Conservation (phyloP, 2,888 invertebrate genomes). For the Empis livida region DNA sequence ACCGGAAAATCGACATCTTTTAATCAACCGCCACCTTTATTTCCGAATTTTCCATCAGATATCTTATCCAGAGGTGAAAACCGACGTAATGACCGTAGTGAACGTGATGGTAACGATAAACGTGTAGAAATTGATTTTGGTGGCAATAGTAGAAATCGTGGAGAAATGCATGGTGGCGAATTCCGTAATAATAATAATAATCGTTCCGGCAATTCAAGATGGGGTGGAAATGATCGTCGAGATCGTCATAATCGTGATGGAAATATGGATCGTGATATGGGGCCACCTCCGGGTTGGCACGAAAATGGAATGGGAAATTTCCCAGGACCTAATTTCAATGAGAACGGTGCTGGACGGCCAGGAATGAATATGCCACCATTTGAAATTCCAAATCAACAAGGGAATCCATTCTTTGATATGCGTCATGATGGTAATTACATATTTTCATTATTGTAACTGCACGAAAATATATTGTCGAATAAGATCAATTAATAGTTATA, state of each 20-base stretch:
- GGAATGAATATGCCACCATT: constrained; percentile 1
- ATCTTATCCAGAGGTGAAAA: constrained; percentile 13
- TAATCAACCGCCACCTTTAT: constrained; percentile 34
- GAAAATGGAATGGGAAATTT: constrained; percentile 16
- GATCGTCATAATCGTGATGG: constrained; percentile 13
- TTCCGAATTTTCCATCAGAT: constrained; percentile 10
- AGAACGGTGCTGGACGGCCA: constrained; percentile 3
- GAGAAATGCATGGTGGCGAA: constrained; percentile 37
- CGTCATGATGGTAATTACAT: constrained; percentile 6
- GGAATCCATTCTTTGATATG: constrained; percentile 7
- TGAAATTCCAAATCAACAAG: constrained; percentile 5
- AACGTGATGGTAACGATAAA: constrained; percentile 14
- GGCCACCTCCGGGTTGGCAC: constrained; percentile 16
- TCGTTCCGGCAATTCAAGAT: neutral
- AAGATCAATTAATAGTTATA: too few relatives aligned
- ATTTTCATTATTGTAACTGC: too few relatives aligned
- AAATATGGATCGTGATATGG: constrained; percentile 1
- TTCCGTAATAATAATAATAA: constrained; percentile 43
- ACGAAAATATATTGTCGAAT: too few relatives aligned
- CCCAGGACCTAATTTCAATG: constrained; percentile 7
- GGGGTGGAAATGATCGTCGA: neutral
- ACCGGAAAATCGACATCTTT: neutral
- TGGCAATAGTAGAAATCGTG: constrained; percentile 18
- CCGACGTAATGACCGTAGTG: constrained; percentile 17
- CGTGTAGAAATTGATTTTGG: constrained; percentile 14